Base-by-base conservation (phyloP, 2,113 vertebrate species). In the Pelecanoides urinatrix region DNA sequence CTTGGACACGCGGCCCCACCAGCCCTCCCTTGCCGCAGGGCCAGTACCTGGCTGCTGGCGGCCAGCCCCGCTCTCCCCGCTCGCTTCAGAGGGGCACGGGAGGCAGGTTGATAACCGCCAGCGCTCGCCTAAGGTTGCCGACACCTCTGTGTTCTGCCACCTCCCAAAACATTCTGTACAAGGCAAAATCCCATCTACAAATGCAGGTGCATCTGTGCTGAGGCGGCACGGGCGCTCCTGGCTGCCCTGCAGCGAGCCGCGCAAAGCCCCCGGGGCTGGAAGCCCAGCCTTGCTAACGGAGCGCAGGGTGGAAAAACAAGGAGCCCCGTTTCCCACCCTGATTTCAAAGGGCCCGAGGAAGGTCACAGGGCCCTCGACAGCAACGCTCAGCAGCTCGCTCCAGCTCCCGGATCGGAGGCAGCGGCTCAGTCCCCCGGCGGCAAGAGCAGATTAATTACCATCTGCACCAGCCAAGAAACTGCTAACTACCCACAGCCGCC, bases 11-110 rank as follows among this genome's bases (percentile, higher is more conserved):
- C 7, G 1, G 22, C 25, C 36, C 44, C 36, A 3, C 10, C 52
- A 21, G 32, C n/a, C 17, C 42, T n/a, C 26, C 38, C 47, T 11
- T 19, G 13, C 81, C 8, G 1, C 34, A 32, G 30, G 9, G n/a
- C 50, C 3, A 1, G n/a, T 3, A 6, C 34, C 14, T 2, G 11
- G 62, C 32, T 19, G 49, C 38, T 25, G 2, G 1, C 23, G 16
- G 49, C 27, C 42, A 7, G 75, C 49, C 23, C 49, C 2, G 6
- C 13, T 23, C 47, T 44, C n/a, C 52, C 38, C 6, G 1, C 25
- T 67, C 12, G 2, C 52, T n/a, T 32, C 34, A 7, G 27, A 19
- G 15, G 66, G 19, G 12, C 40, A 7, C 3, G 3, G 61, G 66
- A 13, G 34, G 85, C 63, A 2, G 18, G 13, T 5, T 2, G 49